Conservation (phyloP, 2,113 vertebrate genomes). For the Struthio camelus region DNA sequence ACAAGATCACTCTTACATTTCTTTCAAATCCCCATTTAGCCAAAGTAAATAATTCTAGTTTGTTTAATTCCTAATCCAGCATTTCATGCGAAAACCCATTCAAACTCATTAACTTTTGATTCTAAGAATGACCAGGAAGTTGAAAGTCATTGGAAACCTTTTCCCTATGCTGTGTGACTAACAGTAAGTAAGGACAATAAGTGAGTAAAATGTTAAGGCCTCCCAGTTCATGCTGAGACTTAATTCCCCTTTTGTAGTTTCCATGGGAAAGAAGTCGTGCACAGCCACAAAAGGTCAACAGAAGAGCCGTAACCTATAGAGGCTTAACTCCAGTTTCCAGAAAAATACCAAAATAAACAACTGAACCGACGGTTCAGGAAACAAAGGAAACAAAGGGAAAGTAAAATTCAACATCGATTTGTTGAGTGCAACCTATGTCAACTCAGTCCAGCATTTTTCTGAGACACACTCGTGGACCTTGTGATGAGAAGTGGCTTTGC, state of each 20-base stretch:
- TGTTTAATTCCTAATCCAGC: neutral
- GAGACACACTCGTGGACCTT: fast-evolving
- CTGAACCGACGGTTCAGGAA: no score
- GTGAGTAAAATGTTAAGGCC: neutral
- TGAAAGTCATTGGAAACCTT: neutral
- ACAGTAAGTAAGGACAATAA: neutral
- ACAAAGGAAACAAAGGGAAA: neutral
- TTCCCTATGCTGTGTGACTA: neutral
- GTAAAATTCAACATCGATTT: neutral
- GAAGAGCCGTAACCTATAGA: neutral
- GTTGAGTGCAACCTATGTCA: fast-evolving
- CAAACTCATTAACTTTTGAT: neutral
- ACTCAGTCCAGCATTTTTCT: fast-evolving
- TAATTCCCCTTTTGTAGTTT: neutral
- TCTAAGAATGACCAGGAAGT: neutral
- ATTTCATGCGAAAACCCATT: neutral
- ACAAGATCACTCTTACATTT: neutral
- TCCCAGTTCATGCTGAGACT: neutral
- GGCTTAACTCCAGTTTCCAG: neutral
- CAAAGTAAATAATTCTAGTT: neutral
- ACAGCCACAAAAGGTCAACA: neutral
- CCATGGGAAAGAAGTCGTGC: neutral
- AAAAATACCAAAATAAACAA: neutral
- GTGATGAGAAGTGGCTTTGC: fast-evolving
- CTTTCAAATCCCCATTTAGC: neutral